Percentiles rank a stretch among this genome's conserved stretches.
Conservation (phyloP, 1,140 invertebrate genomes). For the Drosophila littoralis region DNA sequence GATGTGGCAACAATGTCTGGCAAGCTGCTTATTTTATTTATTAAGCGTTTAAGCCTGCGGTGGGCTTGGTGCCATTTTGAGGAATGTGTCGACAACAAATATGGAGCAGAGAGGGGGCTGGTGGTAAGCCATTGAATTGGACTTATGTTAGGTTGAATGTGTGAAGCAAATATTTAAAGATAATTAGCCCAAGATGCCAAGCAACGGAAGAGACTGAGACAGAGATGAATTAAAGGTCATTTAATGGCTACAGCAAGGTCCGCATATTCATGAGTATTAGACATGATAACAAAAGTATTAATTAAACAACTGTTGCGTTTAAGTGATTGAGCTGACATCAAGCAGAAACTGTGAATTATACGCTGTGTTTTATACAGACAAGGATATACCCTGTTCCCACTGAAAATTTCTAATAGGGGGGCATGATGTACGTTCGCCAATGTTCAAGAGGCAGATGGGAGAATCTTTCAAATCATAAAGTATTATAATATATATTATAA, state of each 20-base stretch:
- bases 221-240: slow-evolving; percentile 31
- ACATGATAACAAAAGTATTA: too few species aligned
- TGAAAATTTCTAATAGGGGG: too few species aligned
- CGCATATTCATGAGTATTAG: not conserved
- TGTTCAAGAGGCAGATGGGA: too few species aligned
- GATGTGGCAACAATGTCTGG: slow-evolving; percentile 66
- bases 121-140: not conserved
- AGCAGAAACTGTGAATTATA: too few species aligned
- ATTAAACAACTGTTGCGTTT: too few species aligned
- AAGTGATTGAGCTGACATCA: too few species aligned
- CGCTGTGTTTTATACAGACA: too few species aligned
- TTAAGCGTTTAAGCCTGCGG: slow-evolving; percentile 70
- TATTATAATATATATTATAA: too few species aligned
- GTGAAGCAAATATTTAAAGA: slow-evolving; percentile 69
- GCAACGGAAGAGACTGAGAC: slow-evolving; percentile 1
- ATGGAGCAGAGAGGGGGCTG: not conserved
- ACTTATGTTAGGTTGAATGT: slow-evolving; percentile 23
- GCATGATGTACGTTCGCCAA: too few species aligned
- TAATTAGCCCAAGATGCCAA: slow-evolving; percentile 55
- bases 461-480: too few species aligned
- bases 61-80: slow-evolving; percentile 35
- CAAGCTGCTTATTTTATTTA: slow-evolving; percentile 79
- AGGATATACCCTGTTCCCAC: too few species aligned
- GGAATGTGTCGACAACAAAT: slow-evolving; percentile 31
- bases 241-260: slow-evolving; percentile 1